These are phyloP conservation scores for Spodoptera exigua DNA, from an alignment of 2,888 invertebrate genomes.

Conservation along the genomic window DNA sequence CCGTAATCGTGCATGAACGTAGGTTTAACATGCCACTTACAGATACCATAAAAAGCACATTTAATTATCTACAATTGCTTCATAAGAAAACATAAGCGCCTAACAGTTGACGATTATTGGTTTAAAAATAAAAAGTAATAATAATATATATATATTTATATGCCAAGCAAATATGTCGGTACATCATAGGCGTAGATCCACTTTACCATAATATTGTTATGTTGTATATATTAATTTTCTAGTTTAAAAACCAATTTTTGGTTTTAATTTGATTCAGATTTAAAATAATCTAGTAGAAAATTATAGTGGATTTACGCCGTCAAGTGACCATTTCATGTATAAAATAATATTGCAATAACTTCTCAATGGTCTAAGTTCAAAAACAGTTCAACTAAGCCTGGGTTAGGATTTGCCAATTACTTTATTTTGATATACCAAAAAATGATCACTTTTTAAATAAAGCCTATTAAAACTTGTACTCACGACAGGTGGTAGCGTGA, in stretches of 20 bases:
- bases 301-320: conserved; percentile 46
- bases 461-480: conserved; percentile 70
- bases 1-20: conserved; percentile 72
- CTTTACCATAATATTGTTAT: not conserved
- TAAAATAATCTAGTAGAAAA: not conserved
- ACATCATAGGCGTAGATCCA: not conserved
- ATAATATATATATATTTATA: conserved; percentile 16
- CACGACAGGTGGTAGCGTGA: conserved; percentile 86
- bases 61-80: conserved; percentile 32
- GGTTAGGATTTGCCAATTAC: too few species aligned
- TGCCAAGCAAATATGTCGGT: conserved; percentile 2
- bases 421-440: conserved; percentile 30
- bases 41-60: conserved; percentile 41
- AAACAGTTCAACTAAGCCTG: too few species aligned
- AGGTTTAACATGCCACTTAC: conserved; percentile 62
- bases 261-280: too few species aligned
- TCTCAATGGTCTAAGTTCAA: too few species aligned
- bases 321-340: conserved; percentile 45
- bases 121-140: not conserved
- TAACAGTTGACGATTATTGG: not conserved
- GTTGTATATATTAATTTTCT: too few species aligned
- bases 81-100: conserved; percentile 21
- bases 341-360: not conserved
- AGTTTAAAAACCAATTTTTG: too few species aligned
- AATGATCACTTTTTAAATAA: conserved; percentile 45